Percentiles rank a stretch among this genome's conserved stretches.
phyloP scores from a whole-genome alignment of 2,888 invertebrate species.

The Papilio elwesi region DNA sequence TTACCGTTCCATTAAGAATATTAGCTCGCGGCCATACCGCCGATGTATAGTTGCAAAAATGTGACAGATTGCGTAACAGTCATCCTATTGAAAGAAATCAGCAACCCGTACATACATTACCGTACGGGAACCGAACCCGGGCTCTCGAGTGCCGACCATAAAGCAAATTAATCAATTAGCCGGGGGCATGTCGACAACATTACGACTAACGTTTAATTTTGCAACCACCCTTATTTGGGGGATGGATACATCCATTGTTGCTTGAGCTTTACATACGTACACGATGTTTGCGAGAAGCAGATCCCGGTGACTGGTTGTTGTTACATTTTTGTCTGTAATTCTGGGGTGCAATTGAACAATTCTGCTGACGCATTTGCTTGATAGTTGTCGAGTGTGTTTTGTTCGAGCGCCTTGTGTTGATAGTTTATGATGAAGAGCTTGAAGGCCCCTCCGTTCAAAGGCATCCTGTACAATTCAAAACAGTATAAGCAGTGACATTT shows the following conservation, averaged over 20 bases:
- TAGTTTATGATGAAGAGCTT: constrained; percentile 73
- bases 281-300: constrained; percentile 44
- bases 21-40: constrained; percentile 52
- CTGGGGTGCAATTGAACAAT: constrained; percentile 72
- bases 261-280: constrained; percentile 47
- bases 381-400: constrained; percentile 68
- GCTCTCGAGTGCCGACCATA: constrained; percentile 80
- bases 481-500: neutral
- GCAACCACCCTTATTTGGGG: constrained; percentile 64
- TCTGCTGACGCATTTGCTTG: constrained; percentile 79
- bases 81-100: constrained; percentile 67
- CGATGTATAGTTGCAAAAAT: constrained; percentile 65
- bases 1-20: constrained; percentile 55
- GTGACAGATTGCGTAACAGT: constrained; percentile 82
- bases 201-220: constrained; percentile 82
- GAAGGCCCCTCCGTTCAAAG: constrained; percentile 45
- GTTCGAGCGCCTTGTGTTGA: constrained; percentile 69
- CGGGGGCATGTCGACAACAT: constrained; percentile 82
- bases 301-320: constrained; percentile 54
- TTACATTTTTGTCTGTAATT: constrained; percentile 66
- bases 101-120: constrained; percentile 76
- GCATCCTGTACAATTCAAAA: constrained; percentile 39
- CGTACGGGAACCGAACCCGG: constrained; percentile 71
- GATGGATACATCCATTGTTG: constrained; percentile 48
- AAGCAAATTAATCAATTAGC: constrained; percentile 85